Conservation (phyloP, 92 coral and sea anemone species). For the Siderastrea siderea region DNA sequence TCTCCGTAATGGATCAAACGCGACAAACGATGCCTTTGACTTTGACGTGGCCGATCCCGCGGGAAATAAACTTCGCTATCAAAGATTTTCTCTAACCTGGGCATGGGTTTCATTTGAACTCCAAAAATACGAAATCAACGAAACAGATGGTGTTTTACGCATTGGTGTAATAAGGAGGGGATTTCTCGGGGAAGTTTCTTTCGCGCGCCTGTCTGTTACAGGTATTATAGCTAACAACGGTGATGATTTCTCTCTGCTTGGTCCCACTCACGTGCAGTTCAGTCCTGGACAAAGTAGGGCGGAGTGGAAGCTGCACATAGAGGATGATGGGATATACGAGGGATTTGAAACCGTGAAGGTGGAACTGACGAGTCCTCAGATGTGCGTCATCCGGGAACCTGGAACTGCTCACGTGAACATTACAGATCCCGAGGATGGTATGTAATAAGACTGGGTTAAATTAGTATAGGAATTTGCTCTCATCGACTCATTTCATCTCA, state of each 20-base stretch:
- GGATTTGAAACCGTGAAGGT: slow-evolving; percentile 75
- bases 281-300: slow-evolving; percentile 90
- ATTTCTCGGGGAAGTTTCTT: slow-evolving; percentile 90
- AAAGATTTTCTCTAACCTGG: slow-evolving; percentile 91
- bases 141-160: slow-evolving; percentile 75
- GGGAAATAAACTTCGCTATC: slow-evolving; percentile 77
- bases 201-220: slow-evolving; percentile 72
- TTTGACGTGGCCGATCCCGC: slow-evolving; percentile 90
- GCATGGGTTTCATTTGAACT: slow-evolving; percentile 86
- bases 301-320: slow-evolving; percentile 79
- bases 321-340: slow-evolving; percentile 83
- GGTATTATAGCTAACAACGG: slow-evolving; percentile 74
- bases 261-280: slow-evolving; percentile 93
- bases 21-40: slow-evolving; percentile 91
- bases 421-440: slow-evolving; percentile 92
- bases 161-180: slow-evolving; percentile 79
- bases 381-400: slow-evolving; percentile 82
- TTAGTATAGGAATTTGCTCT: background rate
- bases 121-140: slow-evolving; percentile 69
- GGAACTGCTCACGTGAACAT: slow-evolving; percentile 74
- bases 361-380: slow-evolving; percentile 78
- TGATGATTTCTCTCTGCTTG: slow-evolving; percentile 78
- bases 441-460: background rate
- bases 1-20: slow-evolving; percentile 64
- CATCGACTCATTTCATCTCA: background rate